These are phyloP conservation scores for Drosophila melanosoma DNA, from an alignment of 2,888 invertebrate species.

Conservation along the genomic window DNA sequence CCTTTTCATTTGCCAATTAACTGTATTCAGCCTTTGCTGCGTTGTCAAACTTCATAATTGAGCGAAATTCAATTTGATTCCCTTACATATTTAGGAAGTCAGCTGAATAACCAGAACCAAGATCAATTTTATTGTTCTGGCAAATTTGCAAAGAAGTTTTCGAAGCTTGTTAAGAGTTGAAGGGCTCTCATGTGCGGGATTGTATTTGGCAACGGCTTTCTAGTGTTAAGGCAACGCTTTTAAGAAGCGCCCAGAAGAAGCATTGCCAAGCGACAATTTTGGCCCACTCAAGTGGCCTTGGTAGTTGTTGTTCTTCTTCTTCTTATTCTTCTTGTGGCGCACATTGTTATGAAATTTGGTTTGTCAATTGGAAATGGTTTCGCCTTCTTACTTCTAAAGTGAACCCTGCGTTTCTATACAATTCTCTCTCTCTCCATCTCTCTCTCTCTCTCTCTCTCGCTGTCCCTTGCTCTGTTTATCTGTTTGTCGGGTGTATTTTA, in stretches of 20 bases:
- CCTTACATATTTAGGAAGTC: neutral
- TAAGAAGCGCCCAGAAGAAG: slow-evolving; percentile 7
- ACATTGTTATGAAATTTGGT: slow-evolving; percentile 56
- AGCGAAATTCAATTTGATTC: neutral
- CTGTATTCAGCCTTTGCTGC: neutral
- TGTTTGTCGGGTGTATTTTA: slow-evolving; percentile 25
- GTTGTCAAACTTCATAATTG: slow-evolving; percentile 18
- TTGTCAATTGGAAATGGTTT: slow-evolving; percentile 58
- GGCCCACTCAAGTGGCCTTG: slow-evolving; percentile 29
- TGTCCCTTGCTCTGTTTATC: neutral
- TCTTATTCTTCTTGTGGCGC: slow-evolving; percentile 24
- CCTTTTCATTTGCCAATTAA: neutral
- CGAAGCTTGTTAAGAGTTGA: slow-evolving; percentile 10
- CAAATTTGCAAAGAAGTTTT: neutral
- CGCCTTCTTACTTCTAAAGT: slow-evolving; percentile 2
- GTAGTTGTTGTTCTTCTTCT: neutral
- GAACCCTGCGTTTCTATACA: neutral
- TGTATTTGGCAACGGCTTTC: slow-evolving; percentile 17
- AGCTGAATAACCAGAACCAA: neutral
- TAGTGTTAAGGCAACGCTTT: slow-evolving; percentile 29
- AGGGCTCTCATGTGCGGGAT: slow-evolving; percentile 9
- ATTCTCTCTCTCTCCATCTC: neutral
- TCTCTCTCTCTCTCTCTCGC: neutral
- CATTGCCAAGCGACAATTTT: slow-evolving; percentile 26
- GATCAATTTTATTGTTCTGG: slow-evolving; percentile 10